A percentile compares a stretch with the other conserved stretches of the same genome.
phyloP scores from a whole-genome alignment of 2,113 vertebrate genomes.

The Osmerus eperlanus region DNA sequence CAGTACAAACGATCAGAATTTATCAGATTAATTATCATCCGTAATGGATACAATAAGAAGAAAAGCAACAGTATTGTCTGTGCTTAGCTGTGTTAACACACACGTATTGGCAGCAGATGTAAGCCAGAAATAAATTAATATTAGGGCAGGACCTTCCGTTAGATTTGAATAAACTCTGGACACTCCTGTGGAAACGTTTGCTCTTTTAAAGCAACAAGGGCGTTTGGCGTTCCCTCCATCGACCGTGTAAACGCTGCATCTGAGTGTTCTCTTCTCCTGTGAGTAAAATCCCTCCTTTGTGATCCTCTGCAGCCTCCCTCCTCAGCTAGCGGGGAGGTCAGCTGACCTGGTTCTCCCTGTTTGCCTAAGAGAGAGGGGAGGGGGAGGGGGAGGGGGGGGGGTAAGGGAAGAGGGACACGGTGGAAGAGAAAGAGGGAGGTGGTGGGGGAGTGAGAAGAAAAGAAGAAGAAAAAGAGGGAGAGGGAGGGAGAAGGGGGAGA shows the following conservation, averaged over 20 bases:
- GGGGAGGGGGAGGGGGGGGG: not conserved
- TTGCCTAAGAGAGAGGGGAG: not conserved
- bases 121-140: not conserved
- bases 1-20: too few species aligned
- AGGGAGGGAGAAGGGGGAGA: not conserved
- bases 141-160: not conserved
- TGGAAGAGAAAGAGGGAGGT: not conserved
- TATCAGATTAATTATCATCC: too few species aligned
- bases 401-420: not conserved
- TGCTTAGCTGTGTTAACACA: too few species aligned
- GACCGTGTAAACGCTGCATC: not conserved
- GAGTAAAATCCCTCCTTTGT: too few species aligned
- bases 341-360: constrained; percentile 20
- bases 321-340: constrained; percentile 8
- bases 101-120: too few species aligned
- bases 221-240: not conserved
- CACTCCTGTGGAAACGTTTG: not conserved
- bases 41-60: too few species aligned
- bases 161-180: not conserved
- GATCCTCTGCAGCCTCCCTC: not conserved
- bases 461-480: not conserved
- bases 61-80: too few species aligned
- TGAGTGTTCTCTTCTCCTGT: not conserved
- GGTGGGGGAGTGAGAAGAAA: constrained; percentile 1
- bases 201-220: not conserved